These are phyloP conservation scores for Colletes latitarsis DNA, from an alignment of 1,140 invertebrate genomes.

Conservation along the genomic window DNA sequence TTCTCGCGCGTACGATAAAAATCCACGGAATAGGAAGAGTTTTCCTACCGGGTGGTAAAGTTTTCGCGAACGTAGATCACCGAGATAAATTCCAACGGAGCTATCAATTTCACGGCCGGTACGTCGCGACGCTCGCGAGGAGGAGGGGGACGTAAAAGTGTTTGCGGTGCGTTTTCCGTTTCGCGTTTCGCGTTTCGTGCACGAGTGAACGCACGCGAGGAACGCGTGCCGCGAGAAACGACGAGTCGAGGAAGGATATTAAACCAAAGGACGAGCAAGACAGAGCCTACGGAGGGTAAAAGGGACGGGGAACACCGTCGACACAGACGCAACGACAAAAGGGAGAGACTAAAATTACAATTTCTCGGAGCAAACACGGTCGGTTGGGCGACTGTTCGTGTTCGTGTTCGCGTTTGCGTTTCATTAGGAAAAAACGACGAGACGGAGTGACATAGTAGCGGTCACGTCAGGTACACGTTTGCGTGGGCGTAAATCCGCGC, in stretches of 20 bases:
- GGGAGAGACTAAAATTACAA: conserved; percentile 55
- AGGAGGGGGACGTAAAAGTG: not conserved
- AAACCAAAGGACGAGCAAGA: not conserved
- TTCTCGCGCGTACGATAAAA: conserved; percentile 11
- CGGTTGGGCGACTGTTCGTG: not conserved
- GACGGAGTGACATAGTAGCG: conserved; percentile 2
- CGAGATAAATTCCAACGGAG: conserved; percentile 17
- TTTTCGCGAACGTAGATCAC: conserved; percentile 16
- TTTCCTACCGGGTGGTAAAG: not conserved
- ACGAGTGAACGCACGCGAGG: conserved; percentile 4
- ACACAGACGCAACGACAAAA: not conserved
- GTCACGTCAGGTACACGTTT: not conserved
- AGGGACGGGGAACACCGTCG: not conserved
- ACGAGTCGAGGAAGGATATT: conserved; percentile 14
- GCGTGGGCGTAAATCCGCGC: conserved; percentile 16
- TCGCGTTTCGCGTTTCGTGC: not conserved
- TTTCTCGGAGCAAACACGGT: conserved; percentile 53
- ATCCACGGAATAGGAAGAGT: not conserved
- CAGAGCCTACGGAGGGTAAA: not conserved
- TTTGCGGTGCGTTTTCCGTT: conserved; percentile 22
- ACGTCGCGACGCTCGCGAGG: not conserved
- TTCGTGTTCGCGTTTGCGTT: conserved; percentile 47
- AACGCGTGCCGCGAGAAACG: not conserved
- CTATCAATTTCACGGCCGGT: conserved; percentile 16
- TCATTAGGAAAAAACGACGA: conserved; percentile 55